phyloP scores from a whole-genome alignment of 1,140 invertebrate species.

The silkworm (Bombyx mori) region DNA sequence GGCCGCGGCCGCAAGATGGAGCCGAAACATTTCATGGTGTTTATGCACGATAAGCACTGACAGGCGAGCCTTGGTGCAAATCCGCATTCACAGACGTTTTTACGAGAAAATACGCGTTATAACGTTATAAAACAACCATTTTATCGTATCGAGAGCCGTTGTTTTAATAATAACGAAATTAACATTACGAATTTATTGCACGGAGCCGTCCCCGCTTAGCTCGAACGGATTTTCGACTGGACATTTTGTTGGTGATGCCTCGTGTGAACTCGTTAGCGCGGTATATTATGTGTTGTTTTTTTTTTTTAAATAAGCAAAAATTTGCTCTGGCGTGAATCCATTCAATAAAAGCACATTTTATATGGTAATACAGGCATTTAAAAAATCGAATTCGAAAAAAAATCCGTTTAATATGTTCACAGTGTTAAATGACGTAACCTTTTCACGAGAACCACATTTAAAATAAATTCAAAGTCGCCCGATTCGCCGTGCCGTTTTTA shows the following conservation, averaged over 20 bases:
- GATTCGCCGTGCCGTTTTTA: too few relatives aligned
- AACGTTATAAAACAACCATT: conserved; percentile 49
- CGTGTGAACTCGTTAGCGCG: neutral
- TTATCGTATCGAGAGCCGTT: conserved; percentile 53
- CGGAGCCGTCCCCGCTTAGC: conserved; percentile 39
- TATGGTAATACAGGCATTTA: too few relatives aligned
- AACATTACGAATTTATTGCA: conserved; percentile 65
- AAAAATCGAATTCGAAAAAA: too few relatives aligned
- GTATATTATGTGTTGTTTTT: too few relatives aligned
- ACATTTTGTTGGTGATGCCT: neutral
- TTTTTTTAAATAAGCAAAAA: too few relatives aligned
- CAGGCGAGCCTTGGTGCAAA: conserved; percentile 42
- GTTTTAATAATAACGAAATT: conserved; percentile 60
- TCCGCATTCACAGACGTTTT: conserved; percentile 34
- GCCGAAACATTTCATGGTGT: conserved; percentile 25
- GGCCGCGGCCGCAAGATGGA: conserved; percentile 24
- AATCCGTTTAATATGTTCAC: too few relatives aligned
- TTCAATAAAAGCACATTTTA: too few relatives aligned
- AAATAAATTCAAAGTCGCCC: too few relatives aligned
- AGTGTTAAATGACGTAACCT: too few relatives aligned
- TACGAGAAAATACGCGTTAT: conserved; percentile 42
- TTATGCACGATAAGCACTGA: conserved; percentile 30
- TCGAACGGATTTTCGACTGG: conserved; percentile 38
- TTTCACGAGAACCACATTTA: too few relatives aligned
- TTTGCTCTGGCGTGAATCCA: too few relatives aligned